Percentiles rank a stretch among this genome's conserved stretches.
Evolutionary conservation across 1,140 invertebrate species (phyloP).

Genomic region (Anagrus nilaparvatae): DNA sequence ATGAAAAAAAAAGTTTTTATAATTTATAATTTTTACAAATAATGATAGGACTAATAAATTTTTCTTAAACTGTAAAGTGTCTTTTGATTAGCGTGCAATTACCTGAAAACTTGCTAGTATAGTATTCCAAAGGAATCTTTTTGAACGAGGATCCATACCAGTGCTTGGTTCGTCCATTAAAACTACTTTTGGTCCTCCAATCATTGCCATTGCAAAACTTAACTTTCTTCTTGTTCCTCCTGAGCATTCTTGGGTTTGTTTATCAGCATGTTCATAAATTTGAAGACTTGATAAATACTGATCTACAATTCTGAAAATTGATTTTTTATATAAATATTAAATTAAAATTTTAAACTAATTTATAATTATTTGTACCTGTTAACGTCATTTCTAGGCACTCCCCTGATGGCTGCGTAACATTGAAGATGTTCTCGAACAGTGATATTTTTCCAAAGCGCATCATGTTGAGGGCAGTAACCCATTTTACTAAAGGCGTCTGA

Average conservation of each 20-base stretch:
- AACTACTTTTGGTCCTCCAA: conserved; percentile 69
- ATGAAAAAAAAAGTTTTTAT: conserved; percentile 9
- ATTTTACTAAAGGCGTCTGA: conserved; percentile 57
- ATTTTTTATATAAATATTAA: conserved; percentile 3
- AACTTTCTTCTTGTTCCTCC: conserved; percentile 87
- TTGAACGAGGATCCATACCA: conserved; percentile 86
- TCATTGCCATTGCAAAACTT: conserved; percentile 81
- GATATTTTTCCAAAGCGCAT: conserved; percentile 75
- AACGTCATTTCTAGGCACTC: conserved; percentile 55
- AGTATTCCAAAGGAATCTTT: conserved; percentile 86
- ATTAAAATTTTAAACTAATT: neutral
- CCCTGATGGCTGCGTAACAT: conserved; percentile 68
- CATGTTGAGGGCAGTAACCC: conserved; percentile 82
- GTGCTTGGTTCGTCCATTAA: conserved; percentile 88
- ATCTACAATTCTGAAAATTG: conserved; percentile 49
- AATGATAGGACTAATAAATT: too few relatives aligned
- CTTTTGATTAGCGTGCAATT: conserved; percentile 5
- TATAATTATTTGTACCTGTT: conserved; percentile 37
- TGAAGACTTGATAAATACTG: conserved; percentile 65
- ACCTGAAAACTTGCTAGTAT: conserved; percentile 70
- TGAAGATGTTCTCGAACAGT: conserved; percentile 72
- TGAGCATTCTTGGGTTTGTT: conserved; percentile 70
- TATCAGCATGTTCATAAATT: conserved; percentile 70
- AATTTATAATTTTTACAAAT: conserved; percentile 6
- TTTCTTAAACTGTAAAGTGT: too few relatives aligned